phyloP scores from a whole-genome alignment of 2,113 vertebrate genomes.

The Hucho hucho region DNA sequence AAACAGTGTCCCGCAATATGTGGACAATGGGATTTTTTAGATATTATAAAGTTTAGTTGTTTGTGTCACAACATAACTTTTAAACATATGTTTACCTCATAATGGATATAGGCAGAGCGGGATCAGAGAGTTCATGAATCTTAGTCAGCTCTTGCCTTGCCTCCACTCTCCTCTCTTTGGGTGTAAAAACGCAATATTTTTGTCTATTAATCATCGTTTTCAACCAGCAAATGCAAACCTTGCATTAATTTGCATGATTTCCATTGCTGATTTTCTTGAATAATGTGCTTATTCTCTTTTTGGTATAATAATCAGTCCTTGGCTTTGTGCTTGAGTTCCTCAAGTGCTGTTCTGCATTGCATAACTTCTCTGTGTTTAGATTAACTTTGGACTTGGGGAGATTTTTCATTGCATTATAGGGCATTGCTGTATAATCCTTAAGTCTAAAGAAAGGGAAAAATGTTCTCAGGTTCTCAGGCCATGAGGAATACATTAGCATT shows the following conservation, averaged over 20 bases:
- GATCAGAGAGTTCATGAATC: constrained; percentile 23
- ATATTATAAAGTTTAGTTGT: constrained; percentile 18
- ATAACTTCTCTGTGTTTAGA: constrained; percentile 44
- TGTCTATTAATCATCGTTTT: constrained; percentile 53
- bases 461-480: constrained; percentile 26
- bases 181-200: constrained; percentile 19
- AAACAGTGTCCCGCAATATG: not conserved
- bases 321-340: constrained; percentile 46
- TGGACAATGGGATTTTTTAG: too few relatives aligned
- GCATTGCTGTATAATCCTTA: constrained; percentile 28
- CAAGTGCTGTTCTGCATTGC: constrained; percentile 35
- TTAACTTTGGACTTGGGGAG: constrained; percentile 38
- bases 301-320: constrained; percentile 55
- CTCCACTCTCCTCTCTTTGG: not conserved
- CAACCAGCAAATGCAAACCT: constrained; percentile 33
- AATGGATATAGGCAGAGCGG: not conserved
- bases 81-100: constrained; percentile 23
- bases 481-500: constrained; percentile 44
- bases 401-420: constrained; percentile 30
- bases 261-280: constrained; percentile 52
- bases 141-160: constrained; percentile 11
- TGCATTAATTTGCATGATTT: constrained; percentile 63
- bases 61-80: not conserved
- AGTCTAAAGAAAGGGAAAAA: constrained; percentile 14
- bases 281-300: constrained; percentile 52